phyloP scores from a whole-genome alignment of 2,888 invertebrate species.

The Sinotaia quadrata region DNA sequence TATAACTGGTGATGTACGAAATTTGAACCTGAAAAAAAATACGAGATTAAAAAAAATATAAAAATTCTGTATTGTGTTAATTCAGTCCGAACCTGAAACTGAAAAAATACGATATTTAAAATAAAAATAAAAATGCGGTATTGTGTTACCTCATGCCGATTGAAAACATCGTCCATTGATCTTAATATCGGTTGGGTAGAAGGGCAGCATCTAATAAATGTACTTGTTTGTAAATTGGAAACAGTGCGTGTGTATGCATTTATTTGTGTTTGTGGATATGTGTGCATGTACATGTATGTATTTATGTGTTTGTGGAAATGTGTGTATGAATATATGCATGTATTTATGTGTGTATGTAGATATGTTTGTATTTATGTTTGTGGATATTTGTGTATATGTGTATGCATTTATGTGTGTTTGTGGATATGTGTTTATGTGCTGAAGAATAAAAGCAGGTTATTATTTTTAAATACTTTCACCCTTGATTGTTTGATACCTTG shows the following conservation, averaged over 20 bases:
- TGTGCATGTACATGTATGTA: constrained; percentile 10
- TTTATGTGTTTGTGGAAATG: neutral
- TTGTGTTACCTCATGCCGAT: too few species aligned
- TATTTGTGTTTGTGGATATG: constrained; percentile 4
- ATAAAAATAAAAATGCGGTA: neutral
- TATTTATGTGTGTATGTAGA: neutral
- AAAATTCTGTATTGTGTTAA: too few species aligned
- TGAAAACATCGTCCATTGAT: too few species aligned
- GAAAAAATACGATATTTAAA: neutral
- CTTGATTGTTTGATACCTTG: too few species aligned
- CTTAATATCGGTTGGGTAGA: too few species aligned
- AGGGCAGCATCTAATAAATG: too few species aligned
- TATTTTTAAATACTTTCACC: too few species aligned
- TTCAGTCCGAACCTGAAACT: neutral
- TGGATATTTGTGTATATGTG: constrained; percentile 4
- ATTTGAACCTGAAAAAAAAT: too few species aligned
- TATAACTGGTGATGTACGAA: too few species aligned
- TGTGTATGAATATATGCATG: neutral
- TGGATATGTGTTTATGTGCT: neutral
- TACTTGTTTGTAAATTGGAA: neutral
- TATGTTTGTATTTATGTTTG: neutral
- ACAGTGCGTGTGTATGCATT: neutral
- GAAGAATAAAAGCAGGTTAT: too few species aligned
- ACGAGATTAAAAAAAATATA: too few species aligned
- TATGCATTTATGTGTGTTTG: constrained; percentile 5